phyloP scores from a whole-genome alignment of 1,140 invertebrate species.

The Conopomorpha cramerella region DNA sequence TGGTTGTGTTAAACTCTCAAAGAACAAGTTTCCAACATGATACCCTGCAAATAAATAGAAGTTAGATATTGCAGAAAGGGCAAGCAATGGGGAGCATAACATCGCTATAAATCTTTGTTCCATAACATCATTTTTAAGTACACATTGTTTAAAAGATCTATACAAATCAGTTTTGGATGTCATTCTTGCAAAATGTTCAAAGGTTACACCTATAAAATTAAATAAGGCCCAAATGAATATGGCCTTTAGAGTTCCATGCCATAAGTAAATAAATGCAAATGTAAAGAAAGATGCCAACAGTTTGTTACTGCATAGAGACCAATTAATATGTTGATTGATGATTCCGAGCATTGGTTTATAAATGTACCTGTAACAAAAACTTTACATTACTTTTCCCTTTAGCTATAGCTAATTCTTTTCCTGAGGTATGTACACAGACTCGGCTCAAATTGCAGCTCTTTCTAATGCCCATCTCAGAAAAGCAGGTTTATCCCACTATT shows the following conservation, averaged over 20 bases:
- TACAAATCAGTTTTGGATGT: conserved; percentile 46
- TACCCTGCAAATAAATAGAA: conserved; percentile 83
- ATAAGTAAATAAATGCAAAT: conserved; percentile 86
- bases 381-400: too few relatives aligned
- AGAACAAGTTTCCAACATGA: conserved; percentile 67
- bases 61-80: conserved; percentile 80
- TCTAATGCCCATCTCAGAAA: too few relatives aligned
- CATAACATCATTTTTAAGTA: conserved; percentile 33
- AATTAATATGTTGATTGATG: too few relatives aligned
- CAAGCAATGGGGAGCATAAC: conserved; percentile 71
- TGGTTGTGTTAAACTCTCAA: conserved; percentile 35
- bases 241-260: conserved; percentile 82
- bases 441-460: too few relatives aligned
- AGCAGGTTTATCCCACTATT: too few relatives aligned
- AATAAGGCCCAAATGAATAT: conserved; percentile 84
- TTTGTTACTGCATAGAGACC: too few relatives aligned
- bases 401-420: too few relatives aligned
- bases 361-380: conserved; percentile 70
- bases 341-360: conserved; percentile 75
- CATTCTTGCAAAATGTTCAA: conserved; percentile 68
- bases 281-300: conserved; percentile 76
- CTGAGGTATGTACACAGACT: too few relatives aligned
- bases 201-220: conserved; percentile 77
- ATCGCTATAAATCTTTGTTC: conserved; percentile 67
- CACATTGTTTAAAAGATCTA: conserved; percentile 32